phyloP scores from a whole-genome alignment of 2,113 vertebrate species.

The Pedetes capensis region DNA sequence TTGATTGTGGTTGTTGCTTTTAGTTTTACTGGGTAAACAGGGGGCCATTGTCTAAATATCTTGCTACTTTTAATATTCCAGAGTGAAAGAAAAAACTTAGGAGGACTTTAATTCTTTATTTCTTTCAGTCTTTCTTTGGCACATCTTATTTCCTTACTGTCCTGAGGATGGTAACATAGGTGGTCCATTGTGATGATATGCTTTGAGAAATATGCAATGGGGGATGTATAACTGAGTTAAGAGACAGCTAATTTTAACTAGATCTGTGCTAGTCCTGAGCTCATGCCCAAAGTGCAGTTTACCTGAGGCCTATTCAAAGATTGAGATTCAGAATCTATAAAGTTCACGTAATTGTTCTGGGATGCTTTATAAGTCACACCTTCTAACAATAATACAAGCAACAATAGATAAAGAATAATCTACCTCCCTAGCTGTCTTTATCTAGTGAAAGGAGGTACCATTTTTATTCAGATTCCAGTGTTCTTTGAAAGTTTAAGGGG shows the following conservation, averaged over 20 bases:
- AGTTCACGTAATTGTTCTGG: neutral
- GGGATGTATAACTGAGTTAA: neutral
- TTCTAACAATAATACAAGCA: neutral
- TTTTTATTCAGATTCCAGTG: neutral
- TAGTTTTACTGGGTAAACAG: neutral
- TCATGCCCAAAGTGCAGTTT: neutral
- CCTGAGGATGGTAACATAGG: neutral
- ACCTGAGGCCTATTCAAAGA: neutral
- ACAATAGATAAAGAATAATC: neutral
- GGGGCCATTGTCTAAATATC: neutral
- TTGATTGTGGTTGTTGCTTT: neutral
- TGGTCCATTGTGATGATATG: neutral
- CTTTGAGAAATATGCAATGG: neutral
- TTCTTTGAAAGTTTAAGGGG: neutral
- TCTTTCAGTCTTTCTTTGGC: neutral
- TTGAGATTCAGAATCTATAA: neutral
- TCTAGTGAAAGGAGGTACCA: too few relatives aligned
- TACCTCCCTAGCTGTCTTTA: neutral
- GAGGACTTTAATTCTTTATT: neutral
- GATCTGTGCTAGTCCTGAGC: neutral
- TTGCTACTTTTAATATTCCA: neutral
- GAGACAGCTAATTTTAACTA: neutral
- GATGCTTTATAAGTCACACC: neutral
- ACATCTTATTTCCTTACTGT: neutral
- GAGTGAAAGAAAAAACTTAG: neutral